phyloP scores from a whole-genome alignment of 1,140 invertebrate species.

The Popillia japonica region DNA sequence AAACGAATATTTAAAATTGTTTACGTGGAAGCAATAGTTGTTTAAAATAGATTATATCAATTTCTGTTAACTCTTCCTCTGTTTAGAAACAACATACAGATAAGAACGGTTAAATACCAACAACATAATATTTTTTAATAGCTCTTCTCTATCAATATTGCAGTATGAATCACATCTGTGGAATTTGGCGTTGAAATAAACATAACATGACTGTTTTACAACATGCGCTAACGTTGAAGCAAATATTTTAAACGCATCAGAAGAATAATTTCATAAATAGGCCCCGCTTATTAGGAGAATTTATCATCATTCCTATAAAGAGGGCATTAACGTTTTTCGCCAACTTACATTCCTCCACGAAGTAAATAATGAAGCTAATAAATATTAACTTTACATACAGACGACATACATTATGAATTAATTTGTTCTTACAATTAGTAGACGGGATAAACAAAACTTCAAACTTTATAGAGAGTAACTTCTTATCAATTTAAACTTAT shows the following conservation, averaged over 20 bases:
- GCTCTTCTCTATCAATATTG: not conserved
- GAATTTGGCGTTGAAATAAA: conserved; percentile 19
- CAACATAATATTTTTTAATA: no score
- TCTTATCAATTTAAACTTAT: no score
- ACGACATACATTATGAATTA: no score
- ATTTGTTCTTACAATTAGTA: not conserved
- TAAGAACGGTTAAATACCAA: no score
- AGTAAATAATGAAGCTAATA: not conserved
- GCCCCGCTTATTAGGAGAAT: not conserved
- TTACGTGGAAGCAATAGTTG: no score
- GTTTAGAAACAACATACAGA: no score
- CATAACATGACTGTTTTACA: conserved; percentile 12
- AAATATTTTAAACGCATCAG: conserved; percentile 20
- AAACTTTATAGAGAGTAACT: not conserved
- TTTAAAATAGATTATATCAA: no score
- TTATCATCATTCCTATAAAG: not conserved
- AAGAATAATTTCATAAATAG: conserved; percentile 4
- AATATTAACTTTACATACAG: not conserved
- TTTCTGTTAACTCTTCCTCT: no score
- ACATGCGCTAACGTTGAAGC: not conserved
- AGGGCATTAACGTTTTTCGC: not conserved
- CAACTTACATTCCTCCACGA: not conserved
- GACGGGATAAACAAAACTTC: not conserved
- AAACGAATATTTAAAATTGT: no score
- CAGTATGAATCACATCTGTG: conserved; percentile 15